phyloP scores from a whole-genome alignment of 2,888 invertebrate genomes.

The Beris morrisii region DNA sequence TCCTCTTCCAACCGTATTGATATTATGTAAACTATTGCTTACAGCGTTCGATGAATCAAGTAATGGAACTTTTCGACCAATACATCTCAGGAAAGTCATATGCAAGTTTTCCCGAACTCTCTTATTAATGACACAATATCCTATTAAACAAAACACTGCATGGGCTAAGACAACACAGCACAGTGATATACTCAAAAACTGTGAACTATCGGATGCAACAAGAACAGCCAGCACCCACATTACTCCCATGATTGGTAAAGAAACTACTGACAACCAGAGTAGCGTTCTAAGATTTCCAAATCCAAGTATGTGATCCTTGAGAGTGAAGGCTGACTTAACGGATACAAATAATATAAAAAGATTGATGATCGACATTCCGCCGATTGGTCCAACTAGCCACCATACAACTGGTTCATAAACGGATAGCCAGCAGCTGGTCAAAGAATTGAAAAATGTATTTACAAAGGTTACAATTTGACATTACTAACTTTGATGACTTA shows the following conservation, averaged over 20 bases:
- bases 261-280: constrained; percentile 83
- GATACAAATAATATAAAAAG: constrained; percentile 81
- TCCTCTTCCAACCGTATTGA: constrained; percentile 56
- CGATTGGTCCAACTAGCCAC: constrained; percentile 92
- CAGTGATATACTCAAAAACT: constrained; percentile 74
- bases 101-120: constrained; percentile 74
- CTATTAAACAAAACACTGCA: constrained; percentile 80
- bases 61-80: constrained; percentile 80
- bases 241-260: constrained; percentile 79
- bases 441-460: constrained; percentile 15
- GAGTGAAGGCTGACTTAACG: constrained; percentile 85
- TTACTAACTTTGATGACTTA: constrained; percentile 54
- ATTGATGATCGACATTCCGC: constrained; percentile 74
- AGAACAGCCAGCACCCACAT: constrained; percentile 85
- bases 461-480: neutral
- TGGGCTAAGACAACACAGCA: constrained; percentile 77
- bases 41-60: constrained; percentile 74
- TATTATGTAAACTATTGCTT: constrained; percentile 76
- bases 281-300: constrained; percentile 82
- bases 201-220: constrained; percentile 73
- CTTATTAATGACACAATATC: constrained; percentile 85
- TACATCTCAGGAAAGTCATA: constrained; percentile 65
- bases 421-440: constrained; percentile 88
- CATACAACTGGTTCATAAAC: constrained; percentile 92
- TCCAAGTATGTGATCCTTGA: constrained; percentile 87